Percentiles rank a stretch among this genome's conserved stretches.
Conservation (phyloP, 2,888 invertebrate genomes). For the Nomada fucata region DNA sequence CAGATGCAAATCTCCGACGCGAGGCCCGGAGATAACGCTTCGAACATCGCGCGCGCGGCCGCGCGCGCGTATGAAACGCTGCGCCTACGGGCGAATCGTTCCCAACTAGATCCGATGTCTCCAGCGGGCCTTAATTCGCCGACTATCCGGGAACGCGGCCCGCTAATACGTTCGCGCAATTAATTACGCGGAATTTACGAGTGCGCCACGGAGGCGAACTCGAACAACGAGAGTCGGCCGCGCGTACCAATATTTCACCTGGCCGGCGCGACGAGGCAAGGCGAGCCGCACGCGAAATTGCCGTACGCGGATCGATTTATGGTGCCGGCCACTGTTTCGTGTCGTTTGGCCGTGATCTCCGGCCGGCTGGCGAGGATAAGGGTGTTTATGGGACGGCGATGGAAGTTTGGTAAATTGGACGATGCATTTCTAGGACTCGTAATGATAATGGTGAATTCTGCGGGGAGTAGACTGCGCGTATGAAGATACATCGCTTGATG, state of each 20-base stretch:
- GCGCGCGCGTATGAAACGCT: constrained; percentile 28
- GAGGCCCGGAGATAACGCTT: constrained; percentile 41
- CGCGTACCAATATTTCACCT: constrained; percentile 58
- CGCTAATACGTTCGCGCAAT: constrained; percentile 62
- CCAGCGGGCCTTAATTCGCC: constrained; percentile 47
- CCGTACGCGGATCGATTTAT: constrained; percentile 65
- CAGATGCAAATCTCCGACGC: constrained; percentile 78
- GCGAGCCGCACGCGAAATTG: constrained; percentile 32
- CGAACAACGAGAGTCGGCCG: constrained; percentile 58
- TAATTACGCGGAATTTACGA: constrained; percentile 69
- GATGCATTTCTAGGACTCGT: no score
- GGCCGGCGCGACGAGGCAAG: neutral
- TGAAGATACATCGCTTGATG: constrained; percentile 1
- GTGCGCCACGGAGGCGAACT: constrained; percentile 43
- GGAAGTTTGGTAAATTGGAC: neutral
- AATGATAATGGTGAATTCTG: neutral
- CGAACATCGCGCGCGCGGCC: constrained; percentile 47
- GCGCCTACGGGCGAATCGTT: constrained; percentile 29
- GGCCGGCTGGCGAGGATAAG: no score
- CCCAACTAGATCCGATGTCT: constrained; percentile 53
- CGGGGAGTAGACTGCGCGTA: neutral
- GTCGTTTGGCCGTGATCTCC: neutral
- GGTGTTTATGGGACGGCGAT: neutral
- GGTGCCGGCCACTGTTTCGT: constrained; percentile 22
- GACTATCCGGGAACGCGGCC: constrained; percentile 20